phyloP scores from a whole-genome alignment of 2,113 vertebrate genomes.

The Antigone vipio region DNA sequence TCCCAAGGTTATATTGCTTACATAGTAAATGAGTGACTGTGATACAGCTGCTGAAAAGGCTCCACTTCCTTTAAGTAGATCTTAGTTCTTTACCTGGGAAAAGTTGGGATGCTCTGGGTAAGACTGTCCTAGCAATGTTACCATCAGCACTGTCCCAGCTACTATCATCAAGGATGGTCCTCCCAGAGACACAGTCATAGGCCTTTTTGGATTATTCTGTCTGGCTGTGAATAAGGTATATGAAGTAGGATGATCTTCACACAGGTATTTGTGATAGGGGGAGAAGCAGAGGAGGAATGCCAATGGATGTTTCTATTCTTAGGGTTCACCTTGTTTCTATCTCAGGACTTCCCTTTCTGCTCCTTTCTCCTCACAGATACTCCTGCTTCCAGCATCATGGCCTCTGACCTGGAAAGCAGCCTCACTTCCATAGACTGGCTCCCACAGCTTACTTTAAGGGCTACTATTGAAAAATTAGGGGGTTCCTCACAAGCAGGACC shows the following conservation, averaged over 20 bases:
- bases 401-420: constrained; percentile 93
- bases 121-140: not conserved
- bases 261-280: not conserved
- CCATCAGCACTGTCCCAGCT: not conserved
- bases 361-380: constrained; percentile 44
- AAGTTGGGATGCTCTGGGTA: not conserved
- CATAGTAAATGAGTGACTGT: not conserved
- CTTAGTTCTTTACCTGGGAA: not conserved
- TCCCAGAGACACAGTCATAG: not conserved
- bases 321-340: not conserved
- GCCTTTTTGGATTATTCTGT: not conserved
- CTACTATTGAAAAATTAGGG: constrained; percentile 87
- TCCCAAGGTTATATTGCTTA: not conserved
- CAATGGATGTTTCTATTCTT: not conserved
- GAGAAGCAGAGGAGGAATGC: not conserved
- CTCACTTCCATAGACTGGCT: constrained; percentile 99
- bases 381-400: constrained; percentile 75
- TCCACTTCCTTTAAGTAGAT: not conserved
- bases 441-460: constrained; percentile 90
- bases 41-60: not conserved
- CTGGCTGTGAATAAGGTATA: not conserved
- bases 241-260: not conserved
- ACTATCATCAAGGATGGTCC: not conserved
- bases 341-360: not conserved
- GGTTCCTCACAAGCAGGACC: constrained; percentile 80